Conservation (phyloP, 2,797 vertebrate genomes). For the Chiloscyllium punctatum region DNA sequence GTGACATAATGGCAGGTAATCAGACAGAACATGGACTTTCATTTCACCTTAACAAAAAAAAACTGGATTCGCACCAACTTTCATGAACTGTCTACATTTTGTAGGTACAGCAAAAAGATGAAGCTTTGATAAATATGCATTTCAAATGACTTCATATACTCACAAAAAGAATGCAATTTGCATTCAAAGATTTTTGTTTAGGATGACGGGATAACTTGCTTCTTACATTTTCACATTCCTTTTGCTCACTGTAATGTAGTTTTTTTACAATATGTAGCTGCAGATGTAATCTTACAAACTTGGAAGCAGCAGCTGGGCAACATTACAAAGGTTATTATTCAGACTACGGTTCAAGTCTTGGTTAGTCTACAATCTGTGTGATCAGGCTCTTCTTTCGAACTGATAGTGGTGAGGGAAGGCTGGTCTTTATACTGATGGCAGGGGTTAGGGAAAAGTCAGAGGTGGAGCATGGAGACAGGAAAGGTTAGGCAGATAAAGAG, state of each 20-base stretch:
- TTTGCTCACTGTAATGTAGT: not conserved
- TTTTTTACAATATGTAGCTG: not conserved
- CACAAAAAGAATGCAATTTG: not conserved
- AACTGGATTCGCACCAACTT: not conserved
- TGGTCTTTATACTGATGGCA: too few species aligned
- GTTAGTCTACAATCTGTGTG: not conserved
- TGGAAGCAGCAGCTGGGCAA: not conserved
- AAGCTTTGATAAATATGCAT: not conserved
- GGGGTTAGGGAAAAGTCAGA: too few species aligned
- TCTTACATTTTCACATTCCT: constrained; percentile 17
- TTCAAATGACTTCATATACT: not conserved
- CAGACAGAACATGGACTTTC: not conserved
- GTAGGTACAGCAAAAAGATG: constrained; percentile 26
- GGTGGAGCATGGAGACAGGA: too few species aligned
- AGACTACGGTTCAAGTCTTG: not conserved
- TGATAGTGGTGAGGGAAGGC: too few species aligned
- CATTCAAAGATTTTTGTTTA: not conserved
- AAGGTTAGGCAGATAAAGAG: too few species aligned
- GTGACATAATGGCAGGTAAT: not conserved
- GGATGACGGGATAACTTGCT: not conserved
- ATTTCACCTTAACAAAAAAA: not conserved
- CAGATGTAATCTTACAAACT: not conserved
- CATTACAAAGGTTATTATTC: not conserved
- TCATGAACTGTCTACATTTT: constrained; percentile 6
- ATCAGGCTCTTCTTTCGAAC: not conserved